Conservation (phyloP, 1,140 invertebrate genomes). For the Lepidurus arcticus region DNA sequence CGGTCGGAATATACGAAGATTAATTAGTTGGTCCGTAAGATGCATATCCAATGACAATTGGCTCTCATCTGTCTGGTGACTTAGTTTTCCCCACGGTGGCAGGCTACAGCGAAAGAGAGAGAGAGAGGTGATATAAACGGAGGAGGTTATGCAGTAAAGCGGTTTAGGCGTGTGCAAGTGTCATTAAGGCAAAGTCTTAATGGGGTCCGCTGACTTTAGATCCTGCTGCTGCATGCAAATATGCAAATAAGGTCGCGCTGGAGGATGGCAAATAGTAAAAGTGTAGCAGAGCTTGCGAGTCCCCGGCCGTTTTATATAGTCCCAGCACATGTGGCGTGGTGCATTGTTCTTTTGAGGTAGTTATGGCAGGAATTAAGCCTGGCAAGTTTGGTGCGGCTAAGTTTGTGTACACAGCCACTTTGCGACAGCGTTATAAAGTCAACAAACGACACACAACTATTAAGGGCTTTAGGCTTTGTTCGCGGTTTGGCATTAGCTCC, state of each 20-base stretch:
- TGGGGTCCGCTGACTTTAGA: conserved; percentile 7
- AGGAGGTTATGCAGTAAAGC: neutral
- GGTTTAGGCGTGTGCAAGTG: neutral
- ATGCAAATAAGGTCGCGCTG: neutral
- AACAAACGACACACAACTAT: conserved; percentile 19
- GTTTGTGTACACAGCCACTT: neutral
- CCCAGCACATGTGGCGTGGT: neutral
- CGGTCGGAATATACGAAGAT: neutral
- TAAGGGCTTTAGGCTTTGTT: neutral
- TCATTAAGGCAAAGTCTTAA: conserved; percentile 4
- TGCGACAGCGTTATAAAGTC: conserved; percentile 11
- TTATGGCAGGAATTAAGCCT: neutral
- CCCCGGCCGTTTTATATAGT: neutral
- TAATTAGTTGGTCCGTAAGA: neutral
- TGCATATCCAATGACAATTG: neutral
- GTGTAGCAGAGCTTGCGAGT: neutral
- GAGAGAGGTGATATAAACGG: neutral
- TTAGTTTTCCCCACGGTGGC: neutral
- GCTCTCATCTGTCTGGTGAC: neutral
- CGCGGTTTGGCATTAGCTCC: neutral
- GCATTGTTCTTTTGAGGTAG: neutral
- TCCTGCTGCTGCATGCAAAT: neutral
- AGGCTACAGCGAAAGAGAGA: neutral
- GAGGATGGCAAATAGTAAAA: neutral
- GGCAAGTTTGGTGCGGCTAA: neutral